phyloP scores from a whole-genome alignment of 2,797 vertebrate species.

The Poeciliopsis presidionis region DNA sequence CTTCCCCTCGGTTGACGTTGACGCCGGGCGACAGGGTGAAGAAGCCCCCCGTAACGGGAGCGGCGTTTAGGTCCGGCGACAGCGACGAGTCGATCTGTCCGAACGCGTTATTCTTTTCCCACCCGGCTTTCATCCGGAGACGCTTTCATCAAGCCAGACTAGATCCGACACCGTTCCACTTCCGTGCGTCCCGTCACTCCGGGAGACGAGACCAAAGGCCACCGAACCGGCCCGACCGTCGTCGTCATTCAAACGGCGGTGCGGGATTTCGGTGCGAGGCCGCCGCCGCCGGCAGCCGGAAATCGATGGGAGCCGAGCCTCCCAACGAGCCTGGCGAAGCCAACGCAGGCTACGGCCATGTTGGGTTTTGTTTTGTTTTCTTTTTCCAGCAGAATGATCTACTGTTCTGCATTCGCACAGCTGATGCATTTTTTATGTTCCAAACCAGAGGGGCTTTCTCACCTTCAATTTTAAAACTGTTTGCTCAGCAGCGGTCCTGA shows the following conservation, averaged over 20 bases:
- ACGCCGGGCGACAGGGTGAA: conserved; percentile 23
- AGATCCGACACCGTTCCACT: conserved; percentile 23
- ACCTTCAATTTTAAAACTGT: conserved; percentile 82
- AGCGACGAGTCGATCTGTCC: conserved; percentile 36
- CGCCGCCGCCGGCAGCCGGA: background rate
- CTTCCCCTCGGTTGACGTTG: conserved; percentile 9
- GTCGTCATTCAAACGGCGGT: conserved; percentile 60
- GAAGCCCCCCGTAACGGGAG: conserved; percentile 27
- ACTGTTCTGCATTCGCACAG: conserved; percentile 57
- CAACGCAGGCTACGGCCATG: conserved; percentile 46
- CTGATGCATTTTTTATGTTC: conserved; percentile 81
- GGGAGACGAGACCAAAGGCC: conserved; percentile 45
- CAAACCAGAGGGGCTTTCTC: conserved; percentile 75
- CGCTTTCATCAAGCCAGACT: conserved; percentile 21
- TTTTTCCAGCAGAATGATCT: conserved; percentile 50
- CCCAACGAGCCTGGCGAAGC: conserved; percentile 2
- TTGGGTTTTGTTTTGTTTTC: background rate
- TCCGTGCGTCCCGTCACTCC: conserved; percentile 10
- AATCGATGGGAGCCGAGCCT: conserved; percentile 62
- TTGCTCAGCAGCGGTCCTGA: conserved; percentile 76
- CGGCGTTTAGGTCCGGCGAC: conserved; percentile 21
- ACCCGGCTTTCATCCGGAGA: conserved; percentile 22
- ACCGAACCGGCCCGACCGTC: conserved; percentile 27
- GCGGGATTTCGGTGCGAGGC: conserved; percentile 65
- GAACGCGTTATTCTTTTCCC: conserved; percentile 17